Evolutionary conservation across 2,113 vertebrate genomes (phyloP), one percentile per base, ranked within the genome.

Genomic region (Synchiropus splendidus): DNA sequence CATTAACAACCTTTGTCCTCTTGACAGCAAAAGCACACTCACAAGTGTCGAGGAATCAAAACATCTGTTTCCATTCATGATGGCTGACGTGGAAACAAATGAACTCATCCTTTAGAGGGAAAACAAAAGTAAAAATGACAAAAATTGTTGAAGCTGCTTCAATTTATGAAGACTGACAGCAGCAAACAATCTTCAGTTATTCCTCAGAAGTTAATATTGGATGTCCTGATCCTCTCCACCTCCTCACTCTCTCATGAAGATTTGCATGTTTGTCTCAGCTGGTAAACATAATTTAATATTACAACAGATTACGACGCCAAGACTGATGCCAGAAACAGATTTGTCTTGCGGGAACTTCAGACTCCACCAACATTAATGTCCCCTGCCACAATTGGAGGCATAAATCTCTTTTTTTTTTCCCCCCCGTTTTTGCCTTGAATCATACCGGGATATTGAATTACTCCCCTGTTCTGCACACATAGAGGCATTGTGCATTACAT

Each of bases 361-460:
- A 70, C 72, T 64, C 58, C 36, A 46, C 67, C 67, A 55, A 62
- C 67, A 61, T 75, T 84, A 75, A 77, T 74, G 73, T 78, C 75
- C 74, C 77, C 54, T 64, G 77, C 67, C 77, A 61, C 64, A 48
- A 53, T 72, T 59, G 57, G 69, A 77, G 62, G 81, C 75, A 86
- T 85, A 83, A 84, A 87, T 82, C 74, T 85, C 74, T 52, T 70
- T 74, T n/a, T n/a, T n/a, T n/a, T 80, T 72, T 70, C 27, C 43
- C 67, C 70, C 74, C 61, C 75, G 70, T 84, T 86, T 78, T 83
- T 80, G 83, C 79, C 78, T 84, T 47, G 58, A 85, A 88, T 88
- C 82, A 85, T 85, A 83, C 80, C 83, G 82, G 79, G 87, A 88
- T 88, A 89, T 88, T 86, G 86, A 87, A 87, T 89, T 83, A 85